A percentile compares a stretch with the other conserved stretches of the same genome.
These are phyloP conservation scores for Rachycentron canadum DNA, from an alignment of 2,797 vertebrate species.

Conservation along the genomic window DNA sequence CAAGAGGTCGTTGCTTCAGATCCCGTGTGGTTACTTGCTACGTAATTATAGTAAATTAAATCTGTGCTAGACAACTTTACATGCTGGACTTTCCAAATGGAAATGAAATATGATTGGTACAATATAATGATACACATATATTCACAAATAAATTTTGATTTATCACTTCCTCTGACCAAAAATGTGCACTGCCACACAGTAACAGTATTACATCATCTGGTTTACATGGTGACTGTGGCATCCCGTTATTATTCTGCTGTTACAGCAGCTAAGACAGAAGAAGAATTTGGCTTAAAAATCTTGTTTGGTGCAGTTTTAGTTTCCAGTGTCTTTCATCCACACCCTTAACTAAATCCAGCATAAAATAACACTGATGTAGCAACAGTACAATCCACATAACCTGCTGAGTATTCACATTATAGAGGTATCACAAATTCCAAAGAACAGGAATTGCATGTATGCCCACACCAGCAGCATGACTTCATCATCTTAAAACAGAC, in stretches of 20 bases:
- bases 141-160: neutral
- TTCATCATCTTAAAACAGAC: conserved; percentile 51
- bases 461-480: conserved; percentile 34
- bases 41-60: neutral
- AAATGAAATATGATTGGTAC: neutral
- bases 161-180: neutral
- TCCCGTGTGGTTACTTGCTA: neutral
- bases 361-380: conserved; percentile 11
- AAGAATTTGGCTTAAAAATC: conserved; percentile 7
- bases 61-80: neutral
- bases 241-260: conserved; percentile 18
- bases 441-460: conserved; percentile 31
- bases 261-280: neutral
- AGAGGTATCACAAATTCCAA: conserved; percentile 55
- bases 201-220: neutral
- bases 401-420: conserved; percentile 55
- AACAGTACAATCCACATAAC: conserved; percentile 26
- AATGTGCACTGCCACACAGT: neutral
- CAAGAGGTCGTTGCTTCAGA: neutral
- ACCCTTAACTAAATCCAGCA: conserved; percentile 33
- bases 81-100: neutral
- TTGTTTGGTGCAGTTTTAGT: neutral
- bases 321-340: conserved; percentile 7
- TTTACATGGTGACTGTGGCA: neutral
- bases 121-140: neutral